These are phyloP conservation scores for Esperia sulphurella DNA, from an alignment of 2,888 invertebrate genomes.

Conservation along the genomic window DNA sequence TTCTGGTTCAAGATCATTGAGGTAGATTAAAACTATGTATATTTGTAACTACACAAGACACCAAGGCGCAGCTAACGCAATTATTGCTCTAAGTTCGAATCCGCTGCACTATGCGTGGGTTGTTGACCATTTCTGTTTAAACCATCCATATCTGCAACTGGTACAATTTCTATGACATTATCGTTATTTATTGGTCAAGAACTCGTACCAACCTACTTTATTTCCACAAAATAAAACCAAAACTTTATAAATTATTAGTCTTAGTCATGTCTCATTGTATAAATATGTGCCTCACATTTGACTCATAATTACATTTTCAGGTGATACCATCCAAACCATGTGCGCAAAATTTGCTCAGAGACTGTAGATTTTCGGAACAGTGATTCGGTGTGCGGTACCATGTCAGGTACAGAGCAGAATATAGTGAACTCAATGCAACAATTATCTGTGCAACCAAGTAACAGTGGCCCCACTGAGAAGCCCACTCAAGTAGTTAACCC, in stretches of 20 bases:
- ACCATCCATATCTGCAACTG: constrained; percentile 6
- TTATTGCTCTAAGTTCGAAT: constrained; percentile 37
- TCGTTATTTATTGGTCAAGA: not conserved
- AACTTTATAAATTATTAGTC: not conserved
- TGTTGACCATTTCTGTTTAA: constrained; percentile 41
- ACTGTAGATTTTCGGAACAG: constrained; percentile 39
- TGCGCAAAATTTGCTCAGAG: constrained; percentile 40
- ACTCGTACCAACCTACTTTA: too few relatives aligned
- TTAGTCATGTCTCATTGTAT: too few relatives aligned
- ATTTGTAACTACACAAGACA: constrained; percentile 10
- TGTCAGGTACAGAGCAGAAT: constrained; percentile 77
- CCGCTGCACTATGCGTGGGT: constrained; percentile 65
- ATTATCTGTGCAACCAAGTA: constrained; percentile 69
- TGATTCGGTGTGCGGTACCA: constrained; percentile 59
- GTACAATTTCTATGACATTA: not conserved
- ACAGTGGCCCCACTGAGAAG: constrained; percentile 68
- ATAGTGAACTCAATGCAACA: constrained; percentile 75
- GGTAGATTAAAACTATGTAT: constrained; percentile 35
- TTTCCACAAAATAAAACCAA: too few relatives aligned
- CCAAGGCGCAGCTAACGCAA: constrained; percentile 23
- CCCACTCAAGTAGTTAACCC: constrained; percentile 75
- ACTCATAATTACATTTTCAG: constrained; percentile 42
- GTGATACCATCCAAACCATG: constrained; percentile 61
- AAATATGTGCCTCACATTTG: not conserved
- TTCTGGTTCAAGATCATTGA: constrained; percentile 38